Evolutionary conservation across 2,888 invertebrate species (phyloP), one percentile per base, ranked within the genome.

Genomic region (Mythimna impura): DNA sequence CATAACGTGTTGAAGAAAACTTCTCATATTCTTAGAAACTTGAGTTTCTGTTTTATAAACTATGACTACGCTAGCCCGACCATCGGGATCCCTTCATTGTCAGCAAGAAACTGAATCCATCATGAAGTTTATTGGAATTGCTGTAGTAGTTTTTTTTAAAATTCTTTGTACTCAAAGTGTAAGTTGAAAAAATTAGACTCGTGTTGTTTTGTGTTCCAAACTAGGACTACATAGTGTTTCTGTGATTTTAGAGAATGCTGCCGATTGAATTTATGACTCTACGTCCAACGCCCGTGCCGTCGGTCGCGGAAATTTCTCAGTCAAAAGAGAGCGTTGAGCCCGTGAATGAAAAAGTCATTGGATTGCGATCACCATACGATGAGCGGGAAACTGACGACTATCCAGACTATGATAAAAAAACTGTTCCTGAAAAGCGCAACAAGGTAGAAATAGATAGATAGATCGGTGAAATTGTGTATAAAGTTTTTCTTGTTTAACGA

Each of bases 41-140:
- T 67, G 80, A 84, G 76, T 63, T 68, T 74, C 68, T 92, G 91
- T 94, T 94, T 68, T 93, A 90, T 88, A 91, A 93, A 93, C 88
- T 83, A 82, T 77, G 66, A 36, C 66, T 74, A 64, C 86, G 79
- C 67, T 76, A 80, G 81, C 76, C 78, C 74, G 72, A 82, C 66
- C 69, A 73, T 78, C 71, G 64, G 66, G 77, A 70, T 87, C 88
- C 88, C 82, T 90, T 86, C 82, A 89, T 83, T 87, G 61, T 64
- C 74, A 82, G 80, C 83, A 87, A 75, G 86, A 78, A 68, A 78
- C 74, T 80, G 83, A 78, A 84, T 85, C 79, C 74, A 88, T 87
- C 87, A 95, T 95, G 94, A 87, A 79, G 88, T 78, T 83, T 60
- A 79, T 85, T 60, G 87, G 87, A 71, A 81, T 93, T 74, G 68